Conservation (phyloP, 2,113 vertebrate genomes). For the Phrynosoma blainvillii region DNA sequence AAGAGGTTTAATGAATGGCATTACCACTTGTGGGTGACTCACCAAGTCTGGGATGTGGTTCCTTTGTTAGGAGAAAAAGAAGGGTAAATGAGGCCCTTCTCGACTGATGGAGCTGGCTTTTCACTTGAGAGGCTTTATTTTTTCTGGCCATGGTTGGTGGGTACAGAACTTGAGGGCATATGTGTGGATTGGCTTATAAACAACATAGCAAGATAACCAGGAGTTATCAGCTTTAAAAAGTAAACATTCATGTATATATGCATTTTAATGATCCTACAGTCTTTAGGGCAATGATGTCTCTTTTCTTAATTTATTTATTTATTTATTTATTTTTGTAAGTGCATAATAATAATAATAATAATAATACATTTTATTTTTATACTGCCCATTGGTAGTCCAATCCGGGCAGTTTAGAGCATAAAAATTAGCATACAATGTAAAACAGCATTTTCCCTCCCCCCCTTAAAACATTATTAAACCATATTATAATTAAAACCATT, state of each 20-base stretch:
- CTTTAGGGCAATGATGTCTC: too few relatives aligned
- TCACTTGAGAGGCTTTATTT: background rate
- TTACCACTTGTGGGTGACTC: constrained; percentile 36
- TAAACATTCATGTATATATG: background rate
- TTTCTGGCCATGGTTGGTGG: background rate
- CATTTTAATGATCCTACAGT: too few relatives aligned
- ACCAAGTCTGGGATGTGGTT: background rate
- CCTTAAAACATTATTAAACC: too few relatives aligned
- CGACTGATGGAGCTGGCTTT: background rate
- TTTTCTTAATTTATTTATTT: too few relatives aligned
- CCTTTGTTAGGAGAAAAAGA: constrained; percentile 8
- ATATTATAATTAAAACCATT: too few relatives aligned
- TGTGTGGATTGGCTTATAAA: background rate
- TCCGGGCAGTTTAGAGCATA: too few relatives aligned
- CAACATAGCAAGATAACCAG: background rate
- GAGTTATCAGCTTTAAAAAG: background rate
- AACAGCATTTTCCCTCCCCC: too few relatives aligned
- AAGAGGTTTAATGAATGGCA: constrained; percentile 56
- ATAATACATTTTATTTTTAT: too few relatives aligned
- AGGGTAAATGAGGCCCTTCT: constrained; percentile 22
- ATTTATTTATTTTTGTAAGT: too few relatives aligned
- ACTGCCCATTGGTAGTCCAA: too few relatives aligned
- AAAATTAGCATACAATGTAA: too few relatives aligned
- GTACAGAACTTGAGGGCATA: background rate
- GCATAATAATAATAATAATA: too few relatives aligned